Conservation (phyloP, 1,140 invertebrate species). For the Polypedilum vanderplanki region DNA sequence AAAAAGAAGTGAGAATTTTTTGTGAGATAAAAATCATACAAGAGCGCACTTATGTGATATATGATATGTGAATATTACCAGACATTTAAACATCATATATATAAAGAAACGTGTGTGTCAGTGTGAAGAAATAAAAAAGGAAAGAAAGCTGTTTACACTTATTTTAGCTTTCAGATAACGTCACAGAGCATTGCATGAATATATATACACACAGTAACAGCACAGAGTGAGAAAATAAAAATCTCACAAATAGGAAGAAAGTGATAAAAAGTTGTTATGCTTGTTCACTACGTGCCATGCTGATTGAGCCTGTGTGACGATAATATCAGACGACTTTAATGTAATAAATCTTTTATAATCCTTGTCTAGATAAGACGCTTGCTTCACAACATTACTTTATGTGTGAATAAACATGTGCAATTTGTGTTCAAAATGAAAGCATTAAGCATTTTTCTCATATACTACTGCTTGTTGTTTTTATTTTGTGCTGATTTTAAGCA, state of each 20-base stretch:
- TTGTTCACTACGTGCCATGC: not conserved
- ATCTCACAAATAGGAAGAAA: not conserved
- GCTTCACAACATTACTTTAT: not conserved
- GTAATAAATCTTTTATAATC: constrained; percentile 20
- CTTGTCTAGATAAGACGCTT: not conserved
- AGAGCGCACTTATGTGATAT: not conserved
- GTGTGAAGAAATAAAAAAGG: not conserved
- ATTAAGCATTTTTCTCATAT: not conserved
- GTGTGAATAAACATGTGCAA: not conserved
- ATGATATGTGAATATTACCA: not conserved
- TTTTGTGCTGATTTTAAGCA: constrained; percentile 2
- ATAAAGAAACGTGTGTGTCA: not conserved
- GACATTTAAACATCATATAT: not conserved
- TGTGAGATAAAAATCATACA: not conserved
- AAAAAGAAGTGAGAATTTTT: not conserved
- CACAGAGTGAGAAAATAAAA: too few species aligned
- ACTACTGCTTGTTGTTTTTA: not conserved
- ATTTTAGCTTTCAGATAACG: constrained; percentile 20
- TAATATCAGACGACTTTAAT: constrained; percentile 14
- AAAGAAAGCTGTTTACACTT: constrained; percentile 27
- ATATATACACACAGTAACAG: not conserved
- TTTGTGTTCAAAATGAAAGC: constrained; percentile 13
- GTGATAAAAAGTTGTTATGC: constrained; percentile 13
- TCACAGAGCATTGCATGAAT: not conserved
- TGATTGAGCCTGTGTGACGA: not conserved